These are phyloP conservation scores for Desoria tigrina DNA, from an alignment of 2,888 invertebrate species.

Conservation along the genomic window DNA sequence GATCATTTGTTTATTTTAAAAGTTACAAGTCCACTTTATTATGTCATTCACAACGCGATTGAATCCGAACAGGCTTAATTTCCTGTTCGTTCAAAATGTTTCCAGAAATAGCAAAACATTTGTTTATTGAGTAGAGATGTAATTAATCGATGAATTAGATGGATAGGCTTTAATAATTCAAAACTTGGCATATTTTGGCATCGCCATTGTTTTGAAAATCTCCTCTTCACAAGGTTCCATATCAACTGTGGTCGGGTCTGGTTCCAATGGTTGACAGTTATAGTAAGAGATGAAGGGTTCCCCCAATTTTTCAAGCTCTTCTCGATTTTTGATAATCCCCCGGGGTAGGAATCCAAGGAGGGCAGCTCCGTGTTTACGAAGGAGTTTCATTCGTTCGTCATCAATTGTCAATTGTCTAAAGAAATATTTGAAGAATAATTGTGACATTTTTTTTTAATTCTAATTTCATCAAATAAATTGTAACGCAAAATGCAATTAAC, in stretches of 20 bases:
- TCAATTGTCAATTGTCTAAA: slow-evolving; percentile 61
- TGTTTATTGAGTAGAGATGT: too few relatives aligned
- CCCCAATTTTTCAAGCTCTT: slow-evolving; percentile 49
- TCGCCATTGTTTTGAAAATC: slow-evolving; percentile 11
- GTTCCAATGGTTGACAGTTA: slow-evolving; percentile 34
- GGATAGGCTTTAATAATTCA: slow-evolving; percentile 4
- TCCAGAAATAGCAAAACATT: too few relatives aligned
- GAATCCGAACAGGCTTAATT: too few relatives aligned
- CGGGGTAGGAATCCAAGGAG: slow-evolving; percentile 65
- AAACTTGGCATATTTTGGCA: slow-evolving; percentile 15
- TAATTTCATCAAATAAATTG: not conserved
- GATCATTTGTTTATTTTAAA: too few relatives aligned
- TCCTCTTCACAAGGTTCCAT: slow-evolving; percentile 39
- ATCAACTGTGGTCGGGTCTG: slow-evolving; percentile 47
- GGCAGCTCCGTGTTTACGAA: slow-evolving; percentile 63
- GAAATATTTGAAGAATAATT: too few relatives aligned
- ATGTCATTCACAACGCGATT: too few relatives aligned
- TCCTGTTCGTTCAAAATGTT: too few relatives aligned
- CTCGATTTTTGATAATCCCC: slow-evolving; percentile 58
- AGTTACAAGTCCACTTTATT: too few relatives aligned
- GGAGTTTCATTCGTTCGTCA: slow-evolving; percentile 62
- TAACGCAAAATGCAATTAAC: too few relatives aligned
- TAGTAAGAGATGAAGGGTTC: slow-evolving; percentile 50
- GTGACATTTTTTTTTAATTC: slow-evolving; percentile 34
- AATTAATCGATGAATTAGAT: too few relatives aligned